Conservation (phyloP, 2,888 invertebrate species). For the Epistrophe grossulariae region DNA sequence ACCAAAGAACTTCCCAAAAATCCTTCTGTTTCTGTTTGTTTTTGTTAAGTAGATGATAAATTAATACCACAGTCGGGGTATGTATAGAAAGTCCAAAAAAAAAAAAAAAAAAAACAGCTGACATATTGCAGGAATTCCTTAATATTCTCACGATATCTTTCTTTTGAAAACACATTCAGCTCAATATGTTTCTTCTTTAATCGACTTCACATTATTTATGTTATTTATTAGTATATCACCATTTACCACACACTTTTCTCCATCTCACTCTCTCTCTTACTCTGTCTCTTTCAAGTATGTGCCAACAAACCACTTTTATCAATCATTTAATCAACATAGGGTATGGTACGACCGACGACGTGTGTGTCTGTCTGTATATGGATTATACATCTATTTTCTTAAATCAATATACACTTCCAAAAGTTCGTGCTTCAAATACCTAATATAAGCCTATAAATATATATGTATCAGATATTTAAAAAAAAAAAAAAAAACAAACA, state of each 20-base stretch:
- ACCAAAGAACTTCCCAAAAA: background rate
- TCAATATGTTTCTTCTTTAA: slow-evolving; percentile 26
- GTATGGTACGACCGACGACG: background rate
- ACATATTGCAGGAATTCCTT: slow-evolving; percentile 1
- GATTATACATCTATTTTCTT: slow-evolving; percentile 12
- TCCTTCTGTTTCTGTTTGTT: background rate
- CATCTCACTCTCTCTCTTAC: background rate
- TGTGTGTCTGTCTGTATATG: background rate
- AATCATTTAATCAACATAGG: slow-evolving; percentile 36
- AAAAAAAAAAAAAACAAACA: slow-evolving; percentile 1
- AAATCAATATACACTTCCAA: slow-evolving; percentile 40
- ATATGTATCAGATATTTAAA: slow-evolving; percentile 3
- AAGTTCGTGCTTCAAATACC: slow-evolving; percentile 42
- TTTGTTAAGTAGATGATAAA: slow-evolving; percentile 5
- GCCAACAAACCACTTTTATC: slow-evolving; percentile 38
- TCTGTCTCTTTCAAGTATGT: background rate
- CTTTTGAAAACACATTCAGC: background rate
- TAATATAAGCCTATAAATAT: slow-evolving; percentile 37
- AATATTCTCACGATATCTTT: background rate
- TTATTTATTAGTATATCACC: slow-evolving; percentile 38
- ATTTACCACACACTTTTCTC: background rate
- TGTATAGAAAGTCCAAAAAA: background rate
- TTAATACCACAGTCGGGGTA: background rate
- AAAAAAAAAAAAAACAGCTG: slow-evolving; percentile 11
- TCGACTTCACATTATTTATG: slow-evolving; percentile 31